Evolutionary conservation across 2,888 invertebrate genomes (phyloP), one percentile per base, ranked within the genome.

Genomic region (Hyposoter didymator): DNA sequence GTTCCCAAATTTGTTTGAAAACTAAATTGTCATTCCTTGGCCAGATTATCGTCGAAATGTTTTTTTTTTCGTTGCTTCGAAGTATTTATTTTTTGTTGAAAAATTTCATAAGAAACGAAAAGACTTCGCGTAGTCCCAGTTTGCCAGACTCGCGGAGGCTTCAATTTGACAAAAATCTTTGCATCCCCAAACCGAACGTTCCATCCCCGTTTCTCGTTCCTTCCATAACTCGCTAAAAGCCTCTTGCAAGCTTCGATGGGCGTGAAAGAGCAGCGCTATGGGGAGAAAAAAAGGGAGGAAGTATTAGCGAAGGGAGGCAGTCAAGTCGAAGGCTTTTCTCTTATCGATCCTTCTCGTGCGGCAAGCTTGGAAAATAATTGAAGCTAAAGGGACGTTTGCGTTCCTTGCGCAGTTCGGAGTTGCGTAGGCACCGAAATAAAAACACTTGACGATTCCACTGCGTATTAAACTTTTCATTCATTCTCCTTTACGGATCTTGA

Each of bases 311-410:
- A 66, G 70, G 52, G 45, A 49, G 52, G 35, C 69, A 84, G 82
- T 72, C 62, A 66, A 82, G 79, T 75, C 74, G 59, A 76, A 70
- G 75, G 83, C 47, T 78, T 59, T 64, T 78, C 75, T 78, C 39
- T 78, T 82, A 87, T 87, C 81, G 84, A 87, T 84, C 78, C 39
- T 39, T 39, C 8, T 5, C 80, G 62, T 28, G 72, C 62, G 49
- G 70, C 70, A 52, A 78, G 69, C 28, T 35, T 62, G 64, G 47
- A 72, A 32, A 70, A 62, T 66, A 72, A 72, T 28, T 62, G n/a
- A 39, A 32, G 72, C 74, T 55, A 55, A 66, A 35, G 64, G 62
- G 69, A 69, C 43, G 69, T 64, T 74, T 82, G 52, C 74, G 35
- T 74, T 70, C 28, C n/a, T 78, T 80, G 47, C 59, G 43, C 59